Percentiles rank a stretch among this genome's conserved stretches.
Evolutionary conservation across 2,113 vertebrate species (phyloP).

Genomic region (Ictalurus punctatus): DNA sequence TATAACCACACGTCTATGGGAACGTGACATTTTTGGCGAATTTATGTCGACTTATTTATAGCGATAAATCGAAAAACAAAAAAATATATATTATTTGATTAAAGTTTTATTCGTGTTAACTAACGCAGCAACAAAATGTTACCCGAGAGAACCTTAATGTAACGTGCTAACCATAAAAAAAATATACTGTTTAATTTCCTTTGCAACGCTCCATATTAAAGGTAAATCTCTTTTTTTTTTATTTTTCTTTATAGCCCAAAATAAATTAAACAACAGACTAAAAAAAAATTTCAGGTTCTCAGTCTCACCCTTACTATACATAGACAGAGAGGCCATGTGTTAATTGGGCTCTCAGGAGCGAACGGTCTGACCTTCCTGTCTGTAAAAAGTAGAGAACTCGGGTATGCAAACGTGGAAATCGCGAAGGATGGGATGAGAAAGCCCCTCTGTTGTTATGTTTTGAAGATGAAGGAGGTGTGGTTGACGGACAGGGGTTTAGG

Average conservation of each 20-base stretch:
- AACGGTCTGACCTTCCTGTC: constrained; percentile 19
- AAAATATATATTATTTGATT: too few species aligned
- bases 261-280: background rate
- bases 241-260: background rate
- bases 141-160: background rate
- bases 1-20: too few species aligned
- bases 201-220: background rate
- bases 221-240: background rate
- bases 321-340: background rate
- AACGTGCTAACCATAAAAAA: background rate
- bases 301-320: background rate
- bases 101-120: background rate
- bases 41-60: background rate
- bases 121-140: background rate
- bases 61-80: background rate
- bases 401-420: constrained; percentile 20
- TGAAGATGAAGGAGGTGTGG: background rate
- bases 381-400: background rate
- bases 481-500: background rate
- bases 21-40: too few species aligned
- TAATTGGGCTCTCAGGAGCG: constrained; percentile 42
- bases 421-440: background rate
- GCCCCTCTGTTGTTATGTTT: background rate
- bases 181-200: background rate
- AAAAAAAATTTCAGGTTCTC: background rate